phyloP scores from a whole-genome alignment of 37 sponge, comb jelly and placozoan genomes.

The Geodia barretti region DNA sequence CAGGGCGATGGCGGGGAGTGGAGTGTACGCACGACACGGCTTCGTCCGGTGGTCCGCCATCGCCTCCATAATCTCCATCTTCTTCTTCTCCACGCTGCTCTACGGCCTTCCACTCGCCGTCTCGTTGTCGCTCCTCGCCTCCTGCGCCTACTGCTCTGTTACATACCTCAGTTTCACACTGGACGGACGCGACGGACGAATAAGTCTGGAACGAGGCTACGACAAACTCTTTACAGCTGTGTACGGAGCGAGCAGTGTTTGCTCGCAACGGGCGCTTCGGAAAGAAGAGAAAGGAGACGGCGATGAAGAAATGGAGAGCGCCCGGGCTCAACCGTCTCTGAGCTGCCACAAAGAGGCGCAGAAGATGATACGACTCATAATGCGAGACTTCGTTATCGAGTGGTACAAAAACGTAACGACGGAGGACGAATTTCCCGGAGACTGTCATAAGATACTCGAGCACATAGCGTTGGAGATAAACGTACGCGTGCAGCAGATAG shows the following conservation, averaged over 20 bases:
- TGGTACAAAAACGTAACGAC: constrained; percentile 58
- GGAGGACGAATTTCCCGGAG: constrained; percentile 60
- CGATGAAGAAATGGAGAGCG: background rate
- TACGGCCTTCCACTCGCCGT: background rate
- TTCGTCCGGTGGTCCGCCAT: background rate
- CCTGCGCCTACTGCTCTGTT: background rate
- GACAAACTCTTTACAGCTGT: background rate
- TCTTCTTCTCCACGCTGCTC: background rate
- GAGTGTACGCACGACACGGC: constrained; percentile 3
- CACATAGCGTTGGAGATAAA: constrained; percentile 55
- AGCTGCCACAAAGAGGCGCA: constrained; percentile 65
- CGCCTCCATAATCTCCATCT: background rate
- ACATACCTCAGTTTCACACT: constrained; percentile 26
- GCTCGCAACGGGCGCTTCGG: background rate
- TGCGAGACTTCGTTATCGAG: constrained; percentile 51
- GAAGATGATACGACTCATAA: constrained; percentile 65
- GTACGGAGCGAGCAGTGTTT: too few relatives aligned
- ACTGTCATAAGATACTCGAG: constrained; percentile 43
- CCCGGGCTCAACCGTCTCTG: background rate
- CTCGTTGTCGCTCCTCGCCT: background rate
- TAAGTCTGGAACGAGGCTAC: background rate
- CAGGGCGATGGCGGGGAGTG: background rate
- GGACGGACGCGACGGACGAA: constrained; percentile 25
- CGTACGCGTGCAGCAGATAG: constrained; percentile 41
- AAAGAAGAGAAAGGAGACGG: background rate